Evolutionary conservation across 2,113 vertebrate genomes (phyloP), one percentile per base, ranked within the genome.

Genomic region (Vidua chalybeata): DNA sequence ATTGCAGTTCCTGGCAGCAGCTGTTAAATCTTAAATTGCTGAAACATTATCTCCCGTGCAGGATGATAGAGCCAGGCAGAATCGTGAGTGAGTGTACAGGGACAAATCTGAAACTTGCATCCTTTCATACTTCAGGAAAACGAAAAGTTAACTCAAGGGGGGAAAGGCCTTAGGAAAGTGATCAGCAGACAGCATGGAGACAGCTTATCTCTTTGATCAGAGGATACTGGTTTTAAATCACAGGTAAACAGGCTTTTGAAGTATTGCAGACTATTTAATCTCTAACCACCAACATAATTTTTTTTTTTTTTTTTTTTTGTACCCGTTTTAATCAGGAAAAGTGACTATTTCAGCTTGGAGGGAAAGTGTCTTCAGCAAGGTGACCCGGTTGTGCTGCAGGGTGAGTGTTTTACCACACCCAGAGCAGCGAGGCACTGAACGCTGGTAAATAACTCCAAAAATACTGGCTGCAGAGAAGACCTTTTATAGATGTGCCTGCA

Each of bases 141-240:
- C 37, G 12, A 13, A 35, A 81, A 95, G 39, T 82, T 74, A 85
- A 67, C 41, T 56, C 7, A 15, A 46, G 9, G 21, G 93, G 93
- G 84, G 16, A n/a, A 66, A 45, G 23, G 90, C 82, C 46, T 91
- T 37, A 79, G 79, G 93, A 91, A n/a, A 26, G 63, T 7, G 54
- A 73, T 92, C 74, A 45, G 41, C 96, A 97, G 97, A 97, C 97
- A 95, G 97, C 51, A 5, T 23, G 97, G 96, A 98, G 97, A 97
- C 97, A 91, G 85, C 55, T 94, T 98, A 97, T 97, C 97, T 94
- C 95, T 54, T 39, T 71, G 49, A 97, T 97, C 97, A 92, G 17
- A 87, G 95, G 97, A 93, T 68, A 77, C 96, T 77, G 89, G 96
- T 69, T 85, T 98, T 96, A 97, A 96, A 97, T 96, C 97, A 90